Evolutionary conservation across 2,797 vertebrate species (phyloP).

Genomic region (Danio jaintianensis): DNA sequence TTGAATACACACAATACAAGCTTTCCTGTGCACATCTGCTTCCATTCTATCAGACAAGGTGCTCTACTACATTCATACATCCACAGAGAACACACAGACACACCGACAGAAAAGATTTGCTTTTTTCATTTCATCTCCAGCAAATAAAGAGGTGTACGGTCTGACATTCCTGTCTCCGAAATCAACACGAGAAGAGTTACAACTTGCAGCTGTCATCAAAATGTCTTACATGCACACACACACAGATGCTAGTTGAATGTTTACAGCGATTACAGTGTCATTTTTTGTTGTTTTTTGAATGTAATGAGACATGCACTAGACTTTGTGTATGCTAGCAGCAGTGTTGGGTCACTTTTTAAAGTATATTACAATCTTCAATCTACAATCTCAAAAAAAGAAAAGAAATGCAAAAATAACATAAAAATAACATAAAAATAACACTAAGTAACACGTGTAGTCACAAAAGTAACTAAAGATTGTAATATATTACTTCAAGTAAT

Average conservation of each 20-base stretch:
- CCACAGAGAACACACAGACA: neutral
- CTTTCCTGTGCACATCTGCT: slow-evolving; percentile 28
- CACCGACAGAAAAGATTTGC: neutral
- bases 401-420: too few species aligned
- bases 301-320: neutral
- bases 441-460: too few species aligned
- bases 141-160: slow-evolving; percentile 28
- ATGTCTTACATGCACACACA: neutral
- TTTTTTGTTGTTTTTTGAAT: neutral
- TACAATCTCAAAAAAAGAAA: too few species aligned
- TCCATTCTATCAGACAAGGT: slow-evolving; percentile 8
- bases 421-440: too few species aligned
- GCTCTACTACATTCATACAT: slow-evolving; percentile 6
- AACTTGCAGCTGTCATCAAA: slow-evolving; percentile 31
- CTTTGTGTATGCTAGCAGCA: neutral
- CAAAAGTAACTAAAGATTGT: too few species aligned
- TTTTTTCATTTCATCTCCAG: neutral
- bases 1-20: neutral
- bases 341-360: too few species aligned
- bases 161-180: slow-evolving; percentile 10
- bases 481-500: neutral
- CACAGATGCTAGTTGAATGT: neutral
- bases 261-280: neutral
- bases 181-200: slow-evolving; percentile 27
- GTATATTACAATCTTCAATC: too few species aligned